These are phyloP conservation scores for Burhinus bistriatus DNA, from an alignment of 2,113 vertebrate genomes.

Conservation along the genomic window DNA sequence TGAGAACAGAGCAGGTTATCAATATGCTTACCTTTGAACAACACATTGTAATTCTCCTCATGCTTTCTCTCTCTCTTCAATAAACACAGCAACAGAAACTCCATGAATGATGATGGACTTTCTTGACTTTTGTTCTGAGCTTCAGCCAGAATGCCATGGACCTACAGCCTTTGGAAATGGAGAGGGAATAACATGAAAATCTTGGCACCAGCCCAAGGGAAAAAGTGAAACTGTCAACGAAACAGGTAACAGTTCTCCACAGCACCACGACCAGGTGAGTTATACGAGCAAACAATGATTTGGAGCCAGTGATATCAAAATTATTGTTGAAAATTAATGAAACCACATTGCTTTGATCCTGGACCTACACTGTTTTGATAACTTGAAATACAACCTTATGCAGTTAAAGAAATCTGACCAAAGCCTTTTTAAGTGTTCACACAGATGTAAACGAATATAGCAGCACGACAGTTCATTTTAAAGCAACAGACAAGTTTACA, in stretches of 20 bases:
- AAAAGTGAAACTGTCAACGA: neutral
- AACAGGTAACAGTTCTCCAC: neutral
- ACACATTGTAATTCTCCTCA: neutral
- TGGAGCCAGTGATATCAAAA: neutral
- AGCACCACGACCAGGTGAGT: slow-evolving; percentile 21
- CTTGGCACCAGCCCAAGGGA: neutral
- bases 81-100: slow-evolving; percentile 21
- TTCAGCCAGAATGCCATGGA: neutral
- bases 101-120: neutral
- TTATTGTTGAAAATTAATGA: neutral
- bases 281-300: neutral
- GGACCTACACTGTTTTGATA: neutral
- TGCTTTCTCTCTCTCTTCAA: neutral
- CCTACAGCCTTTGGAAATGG: neutral
- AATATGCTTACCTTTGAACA: neutral
- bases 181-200: neutral
- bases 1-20: neutral
- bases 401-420: neutral
- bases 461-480: neutral
- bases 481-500: neutral
- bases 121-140: neutral
- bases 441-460: neutral
- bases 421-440: neutral
- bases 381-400: neutral
- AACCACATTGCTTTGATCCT: neutral